Base-by-base conservation (phyloP, 2,797 vertebrate species). In the Pseudochromis fuscus region DNA sequence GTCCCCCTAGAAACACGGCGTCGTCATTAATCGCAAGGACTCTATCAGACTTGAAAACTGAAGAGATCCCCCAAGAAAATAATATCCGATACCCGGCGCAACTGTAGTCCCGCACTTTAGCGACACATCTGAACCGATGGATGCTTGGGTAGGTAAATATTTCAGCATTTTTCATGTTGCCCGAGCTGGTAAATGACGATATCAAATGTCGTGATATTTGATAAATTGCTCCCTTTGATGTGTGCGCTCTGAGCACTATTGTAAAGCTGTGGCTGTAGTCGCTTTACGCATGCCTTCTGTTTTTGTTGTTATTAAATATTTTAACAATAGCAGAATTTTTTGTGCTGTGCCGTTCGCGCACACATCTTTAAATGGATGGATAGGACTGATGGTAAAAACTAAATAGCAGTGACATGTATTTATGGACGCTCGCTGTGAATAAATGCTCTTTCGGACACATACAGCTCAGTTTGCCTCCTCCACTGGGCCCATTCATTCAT, bases 11-110 rank as follows among this genome's bases (percentile, higher is more conserved):
- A 98, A 98, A 97, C 97, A 96, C 95, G 95, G 96, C 97, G 95
- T 96, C 98, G 97, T 99, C 98, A 99, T 99, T 99, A 99, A 99
- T 99, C 97, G 97, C 96, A 94, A 98, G 98, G 97, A 97, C 97
- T 99, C 97, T 98, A 98, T 99, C 96, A 97, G 97, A 97, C 96
- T 98, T 96, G 98, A 97, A 96, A 98, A 98, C 96, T 98, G 97
- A 98, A 98, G 96, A 97, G 97, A 97, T 98, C 97, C 95, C 96
- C 96, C 96, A 96, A 96, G 97, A 98, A 97, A 98, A 97, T 96
- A 96, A 96, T 97, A 96, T 95, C 94, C 92, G 94, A 95, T 95
- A 93, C 90, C 89, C 92, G 90, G 94, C 94, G 91, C 95, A 93
- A 93, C 94, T 93, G 93, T 95, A 93, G 75, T 91, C 78, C 91